A percentile compares a stretch with the other conserved stretches of the same genome.
These are phyloP conservation scores for Brachionus angularis DNA, from an alignment of 1,140 invertebrate genomes.

Conservation along the genomic window DNA sequence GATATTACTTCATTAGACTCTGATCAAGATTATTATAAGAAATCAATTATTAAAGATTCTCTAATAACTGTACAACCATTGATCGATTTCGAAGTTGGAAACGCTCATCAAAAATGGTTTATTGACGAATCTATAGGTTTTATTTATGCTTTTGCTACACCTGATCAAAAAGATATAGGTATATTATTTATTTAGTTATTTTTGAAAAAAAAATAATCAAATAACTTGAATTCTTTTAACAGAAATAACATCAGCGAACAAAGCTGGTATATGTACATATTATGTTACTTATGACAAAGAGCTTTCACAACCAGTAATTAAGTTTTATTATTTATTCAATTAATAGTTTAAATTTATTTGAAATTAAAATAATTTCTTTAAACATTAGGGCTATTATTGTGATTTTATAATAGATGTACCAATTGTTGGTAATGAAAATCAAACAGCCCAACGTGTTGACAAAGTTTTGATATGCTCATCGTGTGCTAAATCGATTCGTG, in stretches of 20 bases:
- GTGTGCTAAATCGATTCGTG: slow-evolving; percentile 55
- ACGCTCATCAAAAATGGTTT: slow-evolving; percentile 55
- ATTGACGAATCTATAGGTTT: slow-evolving; percentile 54
- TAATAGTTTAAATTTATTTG: too few species aligned
- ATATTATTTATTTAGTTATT: neutral
- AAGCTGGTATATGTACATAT: slow-evolving; percentile 56
- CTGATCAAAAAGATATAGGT: slow-evolving; percentile 53
- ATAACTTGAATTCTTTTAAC: slow-evolving; percentile 13
- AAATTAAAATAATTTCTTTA: too few species aligned
- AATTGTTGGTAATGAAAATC: slow-evolving; percentile 42
- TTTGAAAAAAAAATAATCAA: neutral
- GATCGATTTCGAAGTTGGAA: slow-evolving; percentile 51
- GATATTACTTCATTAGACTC: slow-evolving; percentile 49
- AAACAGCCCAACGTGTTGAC: slow-evolving; percentile 41
- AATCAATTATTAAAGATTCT: slow-evolving; percentile 31
- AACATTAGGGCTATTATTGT: slow-evolving; percentile 53
- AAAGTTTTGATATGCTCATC: slow-evolving; percentile 51
- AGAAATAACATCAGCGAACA: slow-evolving; percentile 57
- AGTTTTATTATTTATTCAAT: neutral
- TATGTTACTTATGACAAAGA: slow-evolving; percentile 50
- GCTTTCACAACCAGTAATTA: slow-evolving; percentile 56
- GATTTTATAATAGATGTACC: too few species aligned
- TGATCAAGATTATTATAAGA: slow-evolving; percentile 46
- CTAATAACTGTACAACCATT: slow-evolving; percentile 50
- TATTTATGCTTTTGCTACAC: slow-evolving; percentile 53